Percentiles rank a stretch among this genome's conserved stretches.
phyloP scores from a whole-genome alignment of 2,888 invertebrate genomes.

The Drosophila infuscata region DNA sequence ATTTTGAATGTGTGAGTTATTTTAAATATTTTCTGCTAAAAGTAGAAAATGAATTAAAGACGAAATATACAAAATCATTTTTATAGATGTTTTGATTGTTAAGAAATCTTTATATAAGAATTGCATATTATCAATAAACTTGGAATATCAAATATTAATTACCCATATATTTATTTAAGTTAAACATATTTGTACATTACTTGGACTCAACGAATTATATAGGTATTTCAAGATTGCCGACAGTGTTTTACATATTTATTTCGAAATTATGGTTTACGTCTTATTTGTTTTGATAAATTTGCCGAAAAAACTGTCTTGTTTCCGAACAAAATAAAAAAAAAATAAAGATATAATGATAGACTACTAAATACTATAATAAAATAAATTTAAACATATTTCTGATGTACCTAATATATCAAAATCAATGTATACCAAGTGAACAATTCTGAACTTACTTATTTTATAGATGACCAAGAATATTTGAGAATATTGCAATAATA shows the following conservation, averaged over 20 bases:
- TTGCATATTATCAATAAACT: background rate
- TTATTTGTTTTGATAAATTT: conserved; percentile 2
- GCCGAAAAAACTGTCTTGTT: background rate
- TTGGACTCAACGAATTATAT: background rate
- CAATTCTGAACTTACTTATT: background rate
- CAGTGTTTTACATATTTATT: background rate
- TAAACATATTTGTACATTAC: background rate
- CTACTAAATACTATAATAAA: background rate
- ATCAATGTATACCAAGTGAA: background rate
- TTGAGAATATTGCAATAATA: background rate
- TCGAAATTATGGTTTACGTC: conserved; percentile 2
- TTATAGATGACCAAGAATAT: background rate
- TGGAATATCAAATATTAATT: background rate
- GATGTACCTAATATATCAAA: background rate
- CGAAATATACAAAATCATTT: background rate
- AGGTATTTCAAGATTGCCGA: background rate
- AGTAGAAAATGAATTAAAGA: background rate
- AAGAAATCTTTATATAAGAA: background rate
- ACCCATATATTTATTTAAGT: background rate
- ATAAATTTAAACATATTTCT: background rate
- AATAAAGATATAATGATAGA: background rate
- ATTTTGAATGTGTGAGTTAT: background rate
- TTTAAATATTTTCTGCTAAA: background rate
- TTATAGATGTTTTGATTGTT: background rate
- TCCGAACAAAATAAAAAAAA: background rate